A percentile compares a stretch with the other conserved stretches of the same genome.
These are phyloP conservation scores for Catalaphyllia jardinei DNA, from an alignment of 64 coral and sea anemone species.

Conservation along the genomic window DNA sequence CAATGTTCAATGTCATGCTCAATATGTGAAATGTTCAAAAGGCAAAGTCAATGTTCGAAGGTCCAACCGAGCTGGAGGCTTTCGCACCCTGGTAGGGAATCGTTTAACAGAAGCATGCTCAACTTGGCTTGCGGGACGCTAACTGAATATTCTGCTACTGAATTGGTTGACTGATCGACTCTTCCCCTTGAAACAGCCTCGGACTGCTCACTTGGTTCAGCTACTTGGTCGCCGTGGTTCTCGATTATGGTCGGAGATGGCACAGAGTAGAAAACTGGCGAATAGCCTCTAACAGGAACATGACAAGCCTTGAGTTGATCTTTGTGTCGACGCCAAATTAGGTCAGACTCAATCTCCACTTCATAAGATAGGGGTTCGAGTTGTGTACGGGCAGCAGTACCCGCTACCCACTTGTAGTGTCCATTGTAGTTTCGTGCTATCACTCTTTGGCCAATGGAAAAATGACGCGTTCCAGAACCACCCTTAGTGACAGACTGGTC, in stretches of 20 bases:
- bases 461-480: background rate
- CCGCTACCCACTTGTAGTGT: too few species aligned
- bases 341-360: too few species aligned
- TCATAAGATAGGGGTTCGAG: too few species aligned
- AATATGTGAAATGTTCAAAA: background rate
- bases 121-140: background rate
- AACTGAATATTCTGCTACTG: background rate
- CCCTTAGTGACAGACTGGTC: background rate
- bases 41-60: background rate
- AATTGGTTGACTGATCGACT: background rate
- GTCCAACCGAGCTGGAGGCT: background rate
- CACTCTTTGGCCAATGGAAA: constrained; percentile 1
- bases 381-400: too few species aligned
- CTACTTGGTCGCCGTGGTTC: background rate
- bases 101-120: background rate
- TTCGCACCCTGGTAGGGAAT: background rate
- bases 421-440: constrained; percentile 5
- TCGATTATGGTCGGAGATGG: background rate
- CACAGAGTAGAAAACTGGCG: too few species aligned
- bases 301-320: too few species aligned
- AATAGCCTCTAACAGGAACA: too few species aligned
- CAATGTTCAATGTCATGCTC: background rate
- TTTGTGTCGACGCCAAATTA: too few species aligned
- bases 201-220: background rate
- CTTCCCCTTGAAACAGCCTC: background rate